Base-by-base conservation (phyloP, 2,797 vertebrate species). In the Todus mexicanus region DNA sequence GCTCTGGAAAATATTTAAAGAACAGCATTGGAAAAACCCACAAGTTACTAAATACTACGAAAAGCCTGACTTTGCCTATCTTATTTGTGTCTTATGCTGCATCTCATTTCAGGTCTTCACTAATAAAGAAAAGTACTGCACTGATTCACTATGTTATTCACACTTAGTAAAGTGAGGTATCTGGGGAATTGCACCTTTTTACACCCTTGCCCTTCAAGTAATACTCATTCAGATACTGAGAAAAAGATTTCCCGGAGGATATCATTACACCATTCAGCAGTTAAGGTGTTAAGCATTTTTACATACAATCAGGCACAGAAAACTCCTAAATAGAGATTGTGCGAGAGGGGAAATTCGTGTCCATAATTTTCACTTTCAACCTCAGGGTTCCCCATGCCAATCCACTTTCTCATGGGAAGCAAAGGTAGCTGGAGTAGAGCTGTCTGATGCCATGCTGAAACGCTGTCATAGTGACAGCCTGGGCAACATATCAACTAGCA, bases 401-500 rank as follows among this genome's bases (percentile, higher is more conserved):
- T 93, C 77, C 54, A 65, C 91, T 96, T 97, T 97, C 96, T 97
- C 96, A 92, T 89, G 95, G 93, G 96, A 97, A 96, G 81, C 76
- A 74, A 59, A 91, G 12, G 70, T 79, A 90, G 79, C 80, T 83
- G 45, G 71, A 43, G 45, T 29, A 60, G 85, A 81, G 76, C 71
- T 83, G 61, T 64, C 69, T 56, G 88, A 85, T 47, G 22, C 94
- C 96, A 96, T 72, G 88, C 12, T 96, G 95, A 92, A 94, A 92
- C 35, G 92, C 93, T 96, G 88, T 77, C 93, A 92, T 42, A 80
- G 94, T 65, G 92, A 97, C 87, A 92, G 85, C 83, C 73, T 87
- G 89, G 87, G 92, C 85, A 96, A 91, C 54, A 54, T 7, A 90
- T 66, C 94, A 96, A 71, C 93, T 79, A 95, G 78, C 75, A 90